A percentile compares a stretch with the other conserved stretches of the same genome.
Evolutionary conservation across 2,888 invertebrate genomes (phyloP).

Genomic region (Podotricha telesiphe): DNA sequence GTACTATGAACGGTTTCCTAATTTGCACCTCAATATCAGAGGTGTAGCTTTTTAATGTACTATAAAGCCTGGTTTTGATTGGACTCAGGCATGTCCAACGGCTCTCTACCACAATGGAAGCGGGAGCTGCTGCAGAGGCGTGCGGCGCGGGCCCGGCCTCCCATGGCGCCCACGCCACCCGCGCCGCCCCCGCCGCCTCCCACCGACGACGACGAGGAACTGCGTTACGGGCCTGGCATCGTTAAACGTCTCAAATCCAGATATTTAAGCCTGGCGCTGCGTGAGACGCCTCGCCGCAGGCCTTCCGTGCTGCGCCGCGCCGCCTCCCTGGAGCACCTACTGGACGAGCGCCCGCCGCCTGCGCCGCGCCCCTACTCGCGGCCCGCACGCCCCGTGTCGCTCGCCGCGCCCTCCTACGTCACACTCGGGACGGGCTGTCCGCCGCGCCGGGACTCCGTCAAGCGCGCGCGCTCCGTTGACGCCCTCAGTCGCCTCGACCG

Average conservation of each 20-base stretch:
- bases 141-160: slow-evolving; percentile 70
- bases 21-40: not conserved
- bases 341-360: slow-evolving; percentile 85
- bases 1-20: not conserved
- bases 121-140: slow-evolving; percentile 91
- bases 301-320: slow-evolving; percentile 91
- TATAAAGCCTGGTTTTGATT: not conserved
- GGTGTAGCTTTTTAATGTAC: not conserved
- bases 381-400: slow-evolving; percentile 61
- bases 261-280: slow-evolving; percentile 92
- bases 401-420: slow-evolving; percentile 57
- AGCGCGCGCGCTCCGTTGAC: slow-evolving; percentile 94
- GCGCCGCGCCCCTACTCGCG: slow-evolving; percentile 56
- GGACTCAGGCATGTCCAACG: slow-evolving; percentile 71
- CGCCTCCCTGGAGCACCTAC: slow-evolving; percentile 91
- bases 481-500: slow-evolving; percentile 88
- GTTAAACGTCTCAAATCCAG: slow-evolving; percentile 94
- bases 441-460: slow-evolving; percentile 86
- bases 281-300: slow-evolving; percentile 87
- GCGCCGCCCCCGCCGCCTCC: slow-evolving; percentile 60
- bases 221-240: slow-evolving; percentile 95
- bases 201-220: slow-evolving; percentile 85
- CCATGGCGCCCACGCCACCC: slow-evolving; percentile 52
- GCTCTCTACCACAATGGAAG: slow-evolving; percentile 90
- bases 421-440: no score